These are phyloP conservation scores for Lingula anatina DNA, from an alignment of 2,888 invertebrate species.

Conservation along the genomic window DNA sequence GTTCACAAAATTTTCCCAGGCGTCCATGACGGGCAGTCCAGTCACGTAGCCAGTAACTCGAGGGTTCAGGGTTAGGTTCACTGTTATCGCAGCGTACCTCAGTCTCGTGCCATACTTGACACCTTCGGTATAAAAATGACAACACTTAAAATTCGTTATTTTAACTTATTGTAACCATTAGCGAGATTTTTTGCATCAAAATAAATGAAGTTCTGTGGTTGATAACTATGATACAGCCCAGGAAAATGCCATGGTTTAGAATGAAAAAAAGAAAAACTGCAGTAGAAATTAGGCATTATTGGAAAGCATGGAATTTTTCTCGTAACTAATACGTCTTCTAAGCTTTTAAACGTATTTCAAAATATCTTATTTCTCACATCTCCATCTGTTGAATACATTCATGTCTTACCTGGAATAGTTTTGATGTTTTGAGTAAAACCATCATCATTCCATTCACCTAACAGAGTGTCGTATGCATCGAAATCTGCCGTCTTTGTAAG, in stretches of 20 bases:
- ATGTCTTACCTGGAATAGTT: conserved; percentile 13
- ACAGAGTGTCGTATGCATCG: conserved; percentile 15
- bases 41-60: conserved; percentile 25
- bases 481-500: conserved; percentile 16
- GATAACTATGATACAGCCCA: too few species aligned
- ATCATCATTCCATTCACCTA: conserved; percentile 17
- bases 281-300: neutral
- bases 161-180: too few species aligned
- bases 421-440: conserved; percentile 4
- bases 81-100: conserved; percentile 27
- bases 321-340: too few species aligned
- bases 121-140: too few species aligned
- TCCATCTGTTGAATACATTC: neutral
- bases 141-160: too few species aligned
- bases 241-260: neutral
- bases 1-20: conserved; percentile 29
- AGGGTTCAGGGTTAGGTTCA: conserved; percentile 28
- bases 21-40: conserved; percentile 25
- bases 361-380: too few species aligned
- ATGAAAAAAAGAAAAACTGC: neutral
- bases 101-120: conserved; percentile 26
- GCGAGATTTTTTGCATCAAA: too few species aligned
- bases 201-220: too few species aligned
- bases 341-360: too few species aligned
- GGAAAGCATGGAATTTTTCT: too few species aligned